These are phyloP conservation scores for Halcyon leucocephala DNA, from an alignment of 2,797 vertebrate species.

Conservation along the genomic window DNA sequence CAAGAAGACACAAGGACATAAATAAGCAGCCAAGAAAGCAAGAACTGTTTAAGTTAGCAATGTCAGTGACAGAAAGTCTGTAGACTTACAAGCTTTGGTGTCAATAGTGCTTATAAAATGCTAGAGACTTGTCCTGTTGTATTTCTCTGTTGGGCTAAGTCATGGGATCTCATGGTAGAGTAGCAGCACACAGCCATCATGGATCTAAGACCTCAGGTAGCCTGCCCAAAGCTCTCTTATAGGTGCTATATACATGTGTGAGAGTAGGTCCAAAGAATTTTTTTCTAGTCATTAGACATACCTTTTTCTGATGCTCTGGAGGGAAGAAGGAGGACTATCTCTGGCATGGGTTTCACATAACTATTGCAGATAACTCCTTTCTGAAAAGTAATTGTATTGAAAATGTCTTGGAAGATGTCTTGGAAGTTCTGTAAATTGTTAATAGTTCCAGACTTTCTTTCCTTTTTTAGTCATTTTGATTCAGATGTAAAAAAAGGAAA, in stretches of 20 bases:
- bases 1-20: background rate
- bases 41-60: background rate
- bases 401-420: background rate
- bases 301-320: background rate
- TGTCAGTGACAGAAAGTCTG: background rate
- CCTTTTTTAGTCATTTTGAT: background rate
- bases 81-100: background rate
- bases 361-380: background rate
- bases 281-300: background rate
- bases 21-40: background rate
- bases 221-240: background rate
- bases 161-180: background rate
- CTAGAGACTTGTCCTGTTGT: background rate
- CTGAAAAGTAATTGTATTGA: background rate
- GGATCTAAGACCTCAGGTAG: background rate
- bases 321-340: background rate
- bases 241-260: background rate
- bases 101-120: background rate
- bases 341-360: accelerated
- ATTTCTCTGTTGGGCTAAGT: background rate
- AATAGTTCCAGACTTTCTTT: background rate
- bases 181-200: background rate
- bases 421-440: background rate
- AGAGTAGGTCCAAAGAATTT: background rate
- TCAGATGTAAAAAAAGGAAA: background rate